Conservation (phyloP, 1,140 invertebrate species). For the Papilio polytes region DNA sequence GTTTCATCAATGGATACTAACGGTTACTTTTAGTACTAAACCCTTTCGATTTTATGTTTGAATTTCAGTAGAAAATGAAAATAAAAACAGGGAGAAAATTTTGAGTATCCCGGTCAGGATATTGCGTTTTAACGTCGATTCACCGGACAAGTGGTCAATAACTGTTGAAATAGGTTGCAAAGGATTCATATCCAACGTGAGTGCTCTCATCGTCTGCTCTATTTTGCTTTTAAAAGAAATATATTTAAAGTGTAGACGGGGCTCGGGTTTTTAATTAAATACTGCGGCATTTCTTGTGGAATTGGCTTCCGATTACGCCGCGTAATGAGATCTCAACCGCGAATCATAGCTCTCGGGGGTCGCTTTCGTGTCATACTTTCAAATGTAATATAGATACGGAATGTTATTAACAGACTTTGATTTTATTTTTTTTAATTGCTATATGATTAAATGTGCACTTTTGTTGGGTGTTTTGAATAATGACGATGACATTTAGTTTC, state of each 20-base stretch:
- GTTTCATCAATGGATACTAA: not conserved
- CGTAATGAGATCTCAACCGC: slow-evolving; percentile 69
- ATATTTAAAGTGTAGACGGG: slow-evolving; percentile 7
- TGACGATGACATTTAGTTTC: too few relatives aligned
- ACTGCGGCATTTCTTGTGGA: slow-evolving; percentile 52
- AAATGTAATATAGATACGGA: slow-evolving; percentile 64
- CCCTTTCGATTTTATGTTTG: slow-evolving; percentile 7
- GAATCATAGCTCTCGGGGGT: slow-evolving; percentile 72
- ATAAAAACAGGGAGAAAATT: slow-evolving; percentile 39
- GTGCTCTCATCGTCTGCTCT: slow-evolving; percentile 40
- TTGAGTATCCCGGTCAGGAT: slow-evolving; percentile 55
- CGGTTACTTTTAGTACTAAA: not conserved
- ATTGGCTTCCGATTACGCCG: slow-evolving; percentile 64
- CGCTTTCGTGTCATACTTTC: slow-evolving; percentile 59
- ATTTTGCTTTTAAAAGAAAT: slow-evolving; percentile 34
- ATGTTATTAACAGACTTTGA: slow-evolving; percentile 49
- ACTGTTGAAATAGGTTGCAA: slow-evolving; percentile 62
- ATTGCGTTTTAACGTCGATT: slow-evolving; percentile 72
- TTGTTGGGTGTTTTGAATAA: too few relatives aligned
- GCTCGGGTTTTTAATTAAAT: slow-evolving; percentile 55
- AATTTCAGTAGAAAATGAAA: slow-evolving; percentile 40
- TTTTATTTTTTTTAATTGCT: not conserved
- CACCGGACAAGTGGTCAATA: slow-evolving; percentile 75
- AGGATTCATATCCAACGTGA: slow-evolving; percentile 63
- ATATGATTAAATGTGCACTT: not conserved